Evolutionary conservation across 2,797 vertebrate genomes (phyloP), one percentile per base, ranked within the genome.

Genomic region (Macropodus opercularis): DNA sequence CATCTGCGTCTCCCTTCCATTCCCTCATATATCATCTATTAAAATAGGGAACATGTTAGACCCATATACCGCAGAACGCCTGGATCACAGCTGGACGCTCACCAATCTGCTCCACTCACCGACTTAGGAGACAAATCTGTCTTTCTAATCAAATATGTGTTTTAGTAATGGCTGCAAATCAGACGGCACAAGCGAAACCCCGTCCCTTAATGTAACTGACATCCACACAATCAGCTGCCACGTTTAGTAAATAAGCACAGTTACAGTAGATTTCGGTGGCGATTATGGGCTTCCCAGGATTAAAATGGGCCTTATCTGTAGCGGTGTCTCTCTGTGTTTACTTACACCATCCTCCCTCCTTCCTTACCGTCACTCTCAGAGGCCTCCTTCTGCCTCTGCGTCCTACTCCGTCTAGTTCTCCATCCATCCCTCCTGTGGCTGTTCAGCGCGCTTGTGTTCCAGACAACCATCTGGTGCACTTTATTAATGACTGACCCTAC

Each of bases 401-500:
- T 78, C 71, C 72, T 68, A 35, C 71, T 81, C 50, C 46, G 75
- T 80, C 77, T 69, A 69, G 13, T 35, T 60, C 72, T 83, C 69
- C 63, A 77, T 80, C 85, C 78, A 56, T 87, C 75, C 85, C 86
- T 89, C 88, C 85, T 72, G 80, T 86, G 86, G 87, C 72, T 83
- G 66, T 70, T 84, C 85, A 87, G 81, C 89, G 87, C 84, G 86
- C 80, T 91, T 84, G 84, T 87, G 83, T 69, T 87, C 83, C 84
- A 88, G 84, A 91, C 88, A 87, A 89, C 88, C 89, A 91, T 90
- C 89, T 91, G 89, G 81, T 88, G 76, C 81, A 75, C 87, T 91
- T 89, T 90, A 91, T 91, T 88, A 91, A 91, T 87, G 87, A 88
- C 86, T 84, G 85, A 90, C 89, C 87, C 88, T 81, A 85, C 82